These are phyloP conservation scores for Lepidurus couesii DNA, from an alignment of 1,140 invertebrate genomes.

Conservation along the genomic window DNA sequence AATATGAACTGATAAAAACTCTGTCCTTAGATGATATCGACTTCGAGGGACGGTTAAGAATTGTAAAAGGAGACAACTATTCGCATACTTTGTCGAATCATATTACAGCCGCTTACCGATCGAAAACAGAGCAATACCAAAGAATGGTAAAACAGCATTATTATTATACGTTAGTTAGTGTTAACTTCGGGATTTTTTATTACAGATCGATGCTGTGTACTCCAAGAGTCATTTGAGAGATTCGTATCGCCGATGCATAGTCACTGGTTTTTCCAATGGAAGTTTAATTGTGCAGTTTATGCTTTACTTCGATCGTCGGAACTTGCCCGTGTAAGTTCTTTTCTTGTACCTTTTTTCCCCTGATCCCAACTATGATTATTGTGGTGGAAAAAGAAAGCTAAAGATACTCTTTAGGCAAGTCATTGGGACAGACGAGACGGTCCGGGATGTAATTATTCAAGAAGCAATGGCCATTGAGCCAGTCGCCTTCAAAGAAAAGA, in stretches of 20 bases:
- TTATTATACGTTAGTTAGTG: neutral
- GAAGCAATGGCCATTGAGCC: constrained; percentile 40
- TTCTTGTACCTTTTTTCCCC: neutral
- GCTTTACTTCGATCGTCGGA: constrained; percentile 65
- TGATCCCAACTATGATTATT: constrained; percentile 21
- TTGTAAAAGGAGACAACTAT: constrained; percentile 61
- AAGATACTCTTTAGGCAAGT: constrained; percentile 36
- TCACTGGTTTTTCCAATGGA: constrained; percentile 63
- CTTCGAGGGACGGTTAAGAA: constrained; percentile 61
- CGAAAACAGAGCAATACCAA: constrained; percentile 57
- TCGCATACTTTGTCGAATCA: constrained; percentile 51
- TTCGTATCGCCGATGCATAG: constrained; percentile 56
- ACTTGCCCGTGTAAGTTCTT: constrained; percentile 56
- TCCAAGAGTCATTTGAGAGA: constrained; percentile 52
- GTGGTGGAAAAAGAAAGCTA: constrained; percentile 26
- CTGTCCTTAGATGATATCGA: constrained; percentile 54
- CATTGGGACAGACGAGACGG: constrained; percentile 38
- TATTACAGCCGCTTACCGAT: constrained; percentile 50
- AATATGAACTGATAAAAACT: constrained; percentile 26
- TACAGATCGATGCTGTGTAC: constrained; percentile 49
- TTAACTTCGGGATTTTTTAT: constrained; percentile 36
- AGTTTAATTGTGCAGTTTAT: constrained; percentile 66
- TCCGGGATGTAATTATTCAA: constrained; percentile 39
- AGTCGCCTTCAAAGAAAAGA: constrained; percentile 37
- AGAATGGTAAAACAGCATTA: constrained; percentile 49